Conservation (phyloP, 2,888 invertebrate genomes). For the Parascotia fuliginaria region DNA sequence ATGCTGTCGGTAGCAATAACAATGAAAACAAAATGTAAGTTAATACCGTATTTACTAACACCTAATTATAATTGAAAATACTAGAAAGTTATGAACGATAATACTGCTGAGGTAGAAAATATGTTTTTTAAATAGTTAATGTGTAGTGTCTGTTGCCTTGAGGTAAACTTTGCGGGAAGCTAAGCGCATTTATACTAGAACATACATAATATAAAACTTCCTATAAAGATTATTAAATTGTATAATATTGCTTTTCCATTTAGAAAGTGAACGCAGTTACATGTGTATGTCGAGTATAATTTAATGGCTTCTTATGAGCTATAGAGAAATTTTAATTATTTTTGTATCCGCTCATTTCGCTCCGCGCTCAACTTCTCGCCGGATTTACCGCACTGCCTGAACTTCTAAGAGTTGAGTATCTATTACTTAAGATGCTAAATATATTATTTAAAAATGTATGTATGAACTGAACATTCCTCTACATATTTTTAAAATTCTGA, state of each 20-base stretch:
- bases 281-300: neutral
- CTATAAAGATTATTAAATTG: neutral
- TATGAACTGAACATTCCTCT: no score
- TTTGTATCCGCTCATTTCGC: neutral
- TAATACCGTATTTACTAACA: slow-evolving; percentile 44
- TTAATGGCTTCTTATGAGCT: neutral
- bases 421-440: no score
- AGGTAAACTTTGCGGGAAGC: neutral
- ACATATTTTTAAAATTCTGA: neutral
- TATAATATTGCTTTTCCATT: neutral
- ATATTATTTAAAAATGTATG: no score
- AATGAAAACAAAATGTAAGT: slow-evolving; percentile 65
- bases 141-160: neutral
- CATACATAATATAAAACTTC: neutral
- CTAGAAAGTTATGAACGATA: neutral
- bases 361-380: neutral
- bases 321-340: neutral
- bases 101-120: neutral
- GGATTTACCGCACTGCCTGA: no score
- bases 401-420: no score
- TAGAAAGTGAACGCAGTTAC: neutral
- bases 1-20: slow-evolving; percentile 82
- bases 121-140: neutral
- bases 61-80: slow-evolving; percentile 11
- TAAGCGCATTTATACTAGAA: neutral